Base-by-base conservation (phyloP, 2,797 vertebrate genomes). In the Chloroceryle inda region DNA sequence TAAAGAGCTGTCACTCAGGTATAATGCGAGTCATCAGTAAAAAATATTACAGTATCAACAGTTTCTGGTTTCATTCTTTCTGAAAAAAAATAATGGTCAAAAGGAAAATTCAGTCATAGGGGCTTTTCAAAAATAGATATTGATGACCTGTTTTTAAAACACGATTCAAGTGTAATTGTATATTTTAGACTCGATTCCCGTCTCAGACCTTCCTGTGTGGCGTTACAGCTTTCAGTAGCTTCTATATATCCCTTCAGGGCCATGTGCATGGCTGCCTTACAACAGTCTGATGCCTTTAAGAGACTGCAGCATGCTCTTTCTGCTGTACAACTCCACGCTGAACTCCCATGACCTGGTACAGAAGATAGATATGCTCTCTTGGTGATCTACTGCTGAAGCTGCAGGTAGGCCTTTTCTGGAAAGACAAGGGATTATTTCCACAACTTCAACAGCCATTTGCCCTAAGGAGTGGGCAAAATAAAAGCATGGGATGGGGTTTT, bases 291-390 rank as follows among this genome's bases (percentile, higher is more conserved):
- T 96, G 86, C 94, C 79, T 96, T 96, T 74, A 94, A 95, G 96
- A 94, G 92, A 94, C 97, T 91, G 75, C 80, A 90, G 88, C 95
- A 45, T 92, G 92, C 77, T 95, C 89, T 97, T 97, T 96, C 95
- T 96, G 89, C 92, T 91, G 76, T 95, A 96, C 93, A 96, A 71
- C 82, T 95, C 83, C 47, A 77, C 68, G 49, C 82, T 97, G 96
- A 97, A 97, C 96, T 97, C 94, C 96, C 68, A 72, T 97, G 97
- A 97, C 95, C 97, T 88, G 78, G 66, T 85, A 96, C 80, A 96
- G 96, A 97, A 95, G 85, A 89, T 64, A 90, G 85, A 89, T 64
- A 90, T 27, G n/a, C 67, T 97, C 74, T 97, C 88, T 84, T 94
- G 88, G 91, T 90, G 92, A 96, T 97, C 92, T 52, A 37, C 71